Percentiles rank a stretch among this genome's conserved stretches.
Conservation (phyloP, 2,113 vertebrate species). For the Lamprotornis superbus region DNA sequence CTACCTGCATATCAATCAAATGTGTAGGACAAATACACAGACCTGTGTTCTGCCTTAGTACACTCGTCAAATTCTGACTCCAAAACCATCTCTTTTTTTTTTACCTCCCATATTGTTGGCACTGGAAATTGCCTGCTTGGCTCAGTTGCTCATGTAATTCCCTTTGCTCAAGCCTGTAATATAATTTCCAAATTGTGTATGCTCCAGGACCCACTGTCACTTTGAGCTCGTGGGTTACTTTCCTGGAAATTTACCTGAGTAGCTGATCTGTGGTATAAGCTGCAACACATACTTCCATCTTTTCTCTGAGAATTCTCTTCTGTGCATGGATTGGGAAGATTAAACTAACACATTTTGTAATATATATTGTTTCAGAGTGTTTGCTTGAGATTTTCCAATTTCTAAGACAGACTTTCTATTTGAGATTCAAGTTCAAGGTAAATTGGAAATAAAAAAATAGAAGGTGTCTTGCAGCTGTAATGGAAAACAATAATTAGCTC, state of each 20-base stretch:
- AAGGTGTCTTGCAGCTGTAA: not conserved
- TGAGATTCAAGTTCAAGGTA: not conserved
- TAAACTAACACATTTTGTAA: not conserved
- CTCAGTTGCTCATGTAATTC: slow-evolving; percentile 6
- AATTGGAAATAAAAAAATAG: not conserved
- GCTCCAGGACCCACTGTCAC: not conserved
- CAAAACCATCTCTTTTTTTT: not conserved
- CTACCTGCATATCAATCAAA: not conserved
- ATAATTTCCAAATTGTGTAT: not conserved
- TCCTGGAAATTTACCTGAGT: not conserved
- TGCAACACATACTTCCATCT: not conserved
- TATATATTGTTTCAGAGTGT: not conserved
- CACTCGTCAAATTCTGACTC: not conserved
- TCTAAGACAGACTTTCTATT: not conserved
- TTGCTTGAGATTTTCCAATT: not conserved
- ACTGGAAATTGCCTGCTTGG: slow-evolving; percentile 20
- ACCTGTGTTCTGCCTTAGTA: not conserved
- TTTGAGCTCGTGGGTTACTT: not conserved
- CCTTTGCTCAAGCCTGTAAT: not conserved
- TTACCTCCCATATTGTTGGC: not conserved
- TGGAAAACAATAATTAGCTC: not conserved
- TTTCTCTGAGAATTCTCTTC: not conserved
- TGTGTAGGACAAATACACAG: not conserved
- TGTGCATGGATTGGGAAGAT: not conserved
- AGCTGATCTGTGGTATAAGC: not conserved